Conservation (phyloP, 2,113 vertebrate genomes). For the Ornithorhynchus anatinus region DNA sequence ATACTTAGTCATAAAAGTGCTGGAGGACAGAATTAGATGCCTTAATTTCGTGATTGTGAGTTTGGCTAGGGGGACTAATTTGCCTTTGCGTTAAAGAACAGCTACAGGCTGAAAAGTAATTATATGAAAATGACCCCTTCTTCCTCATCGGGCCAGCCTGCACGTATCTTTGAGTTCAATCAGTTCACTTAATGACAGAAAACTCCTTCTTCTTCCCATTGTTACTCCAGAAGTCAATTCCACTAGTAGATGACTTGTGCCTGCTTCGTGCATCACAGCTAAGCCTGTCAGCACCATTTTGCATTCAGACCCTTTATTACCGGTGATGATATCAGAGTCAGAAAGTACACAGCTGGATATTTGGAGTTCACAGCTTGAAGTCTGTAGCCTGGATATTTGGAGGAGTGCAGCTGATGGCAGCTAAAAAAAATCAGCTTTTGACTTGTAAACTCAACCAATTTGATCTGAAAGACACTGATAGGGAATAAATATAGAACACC, state of each 20-base stretch:
- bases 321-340: constrained; percentile 26
- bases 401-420: constrained; percentile 54
- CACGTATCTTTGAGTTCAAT: not conserved
- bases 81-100: not conserved
- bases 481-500: constrained; percentile 39
- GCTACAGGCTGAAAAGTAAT: not conserved
- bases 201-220: not conserved
- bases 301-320: not conserved
- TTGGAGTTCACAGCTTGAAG: constrained; percentile 42
- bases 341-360: constrained; percentile 39
- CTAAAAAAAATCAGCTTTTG: constrained; percentile 51
- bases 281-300: not conserved
- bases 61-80: not conserved
- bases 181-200: not conserved
- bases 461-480: constrained; percentile 51
- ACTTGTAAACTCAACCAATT: constrained; percentile 59
- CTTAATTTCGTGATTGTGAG: not conserved
- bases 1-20: too few species aligned
- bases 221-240: not conserved
- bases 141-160: too few species aligned
- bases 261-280: not conserved
- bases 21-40: not conserved
- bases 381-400: constrained; percentile 44
- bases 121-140: not conserved
- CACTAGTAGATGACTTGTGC: not conserved